Percentiles rank a stretch among this genome's conserved stretches.
Conservation (phyloP, 2,113 vertebrate genomes). For the Leptobrachium ailaonicum region DNA sequence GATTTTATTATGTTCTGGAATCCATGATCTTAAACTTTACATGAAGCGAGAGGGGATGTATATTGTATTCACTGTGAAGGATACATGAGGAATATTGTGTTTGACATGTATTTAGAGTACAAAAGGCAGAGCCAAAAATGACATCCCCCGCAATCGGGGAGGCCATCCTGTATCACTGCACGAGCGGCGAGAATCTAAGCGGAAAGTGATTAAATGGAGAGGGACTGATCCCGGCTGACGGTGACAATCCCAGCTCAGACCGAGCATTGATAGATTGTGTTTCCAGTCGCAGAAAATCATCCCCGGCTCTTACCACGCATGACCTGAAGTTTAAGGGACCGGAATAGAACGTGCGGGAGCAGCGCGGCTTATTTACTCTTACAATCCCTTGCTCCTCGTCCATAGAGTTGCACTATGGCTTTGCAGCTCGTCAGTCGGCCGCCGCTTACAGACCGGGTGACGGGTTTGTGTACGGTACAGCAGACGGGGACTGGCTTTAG, state of each 20-base stretch:
- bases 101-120: too few species aligned
- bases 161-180: background rate
- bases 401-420: background rate
- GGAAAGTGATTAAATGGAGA: background rate
- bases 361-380: background rate
- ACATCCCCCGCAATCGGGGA: too few species aligned
- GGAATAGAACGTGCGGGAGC: background rate
- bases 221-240: background rate
- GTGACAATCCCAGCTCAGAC: background rate
- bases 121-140: too few species aligned
- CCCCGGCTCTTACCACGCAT: slow-evolving; percentile 3
- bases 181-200: background rate
- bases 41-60: too few species aligned
- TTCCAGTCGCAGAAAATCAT: slow-evolving; percentile 1
- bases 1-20: too few species aligned
- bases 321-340: slow-evolving; percentile 18
- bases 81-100: too few species aligned
- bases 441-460: background rate
- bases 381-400: background rate
- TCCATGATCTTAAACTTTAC: too few species aligned
- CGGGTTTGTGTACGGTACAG: slow-evolving; percentile 9
- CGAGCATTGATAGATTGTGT: background rate
- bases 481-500: slow-evolving; percentile 1
- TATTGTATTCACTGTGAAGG: too few species aligned
- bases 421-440: slow-evolving; percentile 6